Evolutionary conservation across 2,113 vertebrate genomes (phyloP).

Genomic region (Eptesicus fuscus): DNA sequence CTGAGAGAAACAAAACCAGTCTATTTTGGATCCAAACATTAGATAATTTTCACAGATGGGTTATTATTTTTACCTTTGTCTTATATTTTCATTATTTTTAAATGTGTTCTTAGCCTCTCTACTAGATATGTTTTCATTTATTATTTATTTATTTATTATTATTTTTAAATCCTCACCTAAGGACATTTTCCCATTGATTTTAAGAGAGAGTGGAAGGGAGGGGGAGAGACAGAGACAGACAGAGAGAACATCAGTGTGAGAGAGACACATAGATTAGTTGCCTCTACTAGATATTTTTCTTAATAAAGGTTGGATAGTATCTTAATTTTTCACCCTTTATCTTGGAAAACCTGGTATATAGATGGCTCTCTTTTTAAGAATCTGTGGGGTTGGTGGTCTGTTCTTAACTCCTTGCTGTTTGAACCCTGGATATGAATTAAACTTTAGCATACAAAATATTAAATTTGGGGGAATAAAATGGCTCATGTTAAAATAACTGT

Average conservation of each 20-base stretch:
- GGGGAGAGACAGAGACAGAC: too few species aligned
- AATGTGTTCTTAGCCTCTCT: neutral
- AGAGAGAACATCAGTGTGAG: too few species aligned
- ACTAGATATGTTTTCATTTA: neutral
- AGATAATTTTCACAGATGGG: neutral
- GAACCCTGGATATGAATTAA: neutral
- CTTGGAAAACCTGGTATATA: neutral
- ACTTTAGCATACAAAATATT: neutral
- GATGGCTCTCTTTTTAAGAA: neutral
- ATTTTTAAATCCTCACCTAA: too few species aligned
- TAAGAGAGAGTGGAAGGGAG: too few species aligned
- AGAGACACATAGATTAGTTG: too few species aligned
- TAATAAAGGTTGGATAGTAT: neutral
- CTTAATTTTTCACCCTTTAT: neutral
- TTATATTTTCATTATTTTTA: neutral
- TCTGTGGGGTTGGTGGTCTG: neutral
- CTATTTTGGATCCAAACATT: neutral
- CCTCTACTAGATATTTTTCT: neutral
- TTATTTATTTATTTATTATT: too few species aligned
- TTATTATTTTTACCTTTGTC: neutral
- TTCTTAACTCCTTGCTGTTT: neutral
- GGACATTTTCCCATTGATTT: too few species aligned
- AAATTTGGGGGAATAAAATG: neutral
- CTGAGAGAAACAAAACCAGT: neutral
- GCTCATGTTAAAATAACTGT: neutral